Base-by-base conservation (phyloP, 2,888 invertebrate genomes). In the Piscicola geometra region DNA sequence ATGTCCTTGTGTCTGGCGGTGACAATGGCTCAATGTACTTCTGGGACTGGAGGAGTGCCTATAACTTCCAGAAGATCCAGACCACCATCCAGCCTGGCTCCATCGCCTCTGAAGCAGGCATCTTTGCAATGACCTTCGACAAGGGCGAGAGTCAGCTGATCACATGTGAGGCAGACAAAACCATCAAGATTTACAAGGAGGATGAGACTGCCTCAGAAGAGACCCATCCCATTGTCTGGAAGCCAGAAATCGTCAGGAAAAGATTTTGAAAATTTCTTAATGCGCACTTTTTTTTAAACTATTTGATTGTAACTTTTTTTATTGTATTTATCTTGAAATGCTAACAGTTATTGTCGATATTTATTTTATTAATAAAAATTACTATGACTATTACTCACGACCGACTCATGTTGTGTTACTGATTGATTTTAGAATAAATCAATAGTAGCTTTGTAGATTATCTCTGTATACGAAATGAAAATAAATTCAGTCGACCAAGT, bases 31-130 rank as follows among this genome's bases (percentile, higher is more conserved):
- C 96, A 0, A 89, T 99, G 89, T 91, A 93, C 85, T 92, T 93
- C 82, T 99, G 98, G 98, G 99, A 99, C 85, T 99, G 98, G 98
- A 89, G 93, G 82, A 97, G 97, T 0, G 99, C 98, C 0, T 98
- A 98, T 84, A 99, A 99, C 87, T 99, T 98, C 88, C 99, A 99
- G 81, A 80, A 85, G 41, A 82, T 88, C 1, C 89, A 92, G 89
- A 91, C 96, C 2, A 92, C 93, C 1, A 95, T 94, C 0, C 99
- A 99, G 85, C 97, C 98, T 0, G 99, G 99, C 21, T 98, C 98
- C 0, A 98, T 99, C 91, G 99, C 99, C 86, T 96, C 95, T 25
- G 99, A 99, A 86, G 93, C 96, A 28, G 99, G 99, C 64, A 92
- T 99, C 79, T 99, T 96, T 87, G 91, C 97, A 74, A 91, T 96